phyloP scores from a whole-genome alignment of 2,888 invertebrate genomes.

The Malacosoma neustria region DNA sequence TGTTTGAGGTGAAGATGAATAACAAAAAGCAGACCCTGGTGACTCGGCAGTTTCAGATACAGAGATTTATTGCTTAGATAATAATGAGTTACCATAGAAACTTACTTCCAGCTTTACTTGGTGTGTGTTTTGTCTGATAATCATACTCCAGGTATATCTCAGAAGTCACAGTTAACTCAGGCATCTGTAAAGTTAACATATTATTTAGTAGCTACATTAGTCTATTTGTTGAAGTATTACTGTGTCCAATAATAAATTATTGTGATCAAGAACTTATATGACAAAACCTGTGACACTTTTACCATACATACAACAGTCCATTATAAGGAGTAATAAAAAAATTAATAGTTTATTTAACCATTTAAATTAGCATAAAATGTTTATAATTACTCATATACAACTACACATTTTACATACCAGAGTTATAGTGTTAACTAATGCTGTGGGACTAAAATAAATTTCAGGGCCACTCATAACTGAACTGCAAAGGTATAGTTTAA shows the following conservation, averaged over 20 bases:
- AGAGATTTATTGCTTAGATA: no score
- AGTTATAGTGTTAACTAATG: neutral
- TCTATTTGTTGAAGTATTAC: no score
- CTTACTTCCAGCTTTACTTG: constrained; percentile 67
- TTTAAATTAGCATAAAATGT: constrained; percentile 12
- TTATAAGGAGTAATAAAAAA: no score
- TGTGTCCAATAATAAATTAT: no score
- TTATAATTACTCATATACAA: constrained; percentile 8
- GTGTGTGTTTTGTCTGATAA: constrained; percentile 66
- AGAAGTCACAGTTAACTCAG: constrained; percentile 78
- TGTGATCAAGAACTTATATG: no score
- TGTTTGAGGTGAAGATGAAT: no score
- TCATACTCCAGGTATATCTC: constrained; percentile 83
- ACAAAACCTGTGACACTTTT: no score
- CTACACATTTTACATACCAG: neutral
- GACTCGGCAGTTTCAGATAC: no score
- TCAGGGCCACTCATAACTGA: neutral
- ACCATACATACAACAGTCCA: no score
- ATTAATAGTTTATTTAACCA: constrained; percentile 1
- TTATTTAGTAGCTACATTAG: neutral
- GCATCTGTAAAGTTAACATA: constrained; percentile 47
- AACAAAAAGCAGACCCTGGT: no score
- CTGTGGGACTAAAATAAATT: neutral
- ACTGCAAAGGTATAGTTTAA: neutral
- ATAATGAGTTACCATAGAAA: no score